Conservation (phyloP, 2,113 vertebrate species). For the Tylochromis polylepis region DNA sequence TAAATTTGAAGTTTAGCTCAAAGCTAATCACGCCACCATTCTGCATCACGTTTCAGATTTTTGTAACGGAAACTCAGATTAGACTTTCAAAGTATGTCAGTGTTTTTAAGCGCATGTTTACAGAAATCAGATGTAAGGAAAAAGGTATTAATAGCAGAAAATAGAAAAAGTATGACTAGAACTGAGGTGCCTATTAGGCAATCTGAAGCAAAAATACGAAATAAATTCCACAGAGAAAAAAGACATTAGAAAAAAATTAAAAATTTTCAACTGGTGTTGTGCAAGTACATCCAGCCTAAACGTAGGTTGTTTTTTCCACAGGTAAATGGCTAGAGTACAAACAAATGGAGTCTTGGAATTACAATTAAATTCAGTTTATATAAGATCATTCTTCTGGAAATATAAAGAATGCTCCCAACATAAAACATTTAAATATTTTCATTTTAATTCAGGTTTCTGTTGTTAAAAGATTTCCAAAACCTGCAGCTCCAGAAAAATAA, state of each 20-base stretch:
- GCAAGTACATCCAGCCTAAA: neutral
- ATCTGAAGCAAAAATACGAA: neutral
- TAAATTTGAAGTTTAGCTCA: neutral
- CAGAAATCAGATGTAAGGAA: neutral
- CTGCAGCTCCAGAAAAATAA: neutral
- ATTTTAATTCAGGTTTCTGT: neutral
- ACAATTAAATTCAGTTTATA: neutral
- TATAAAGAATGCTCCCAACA: neutral
- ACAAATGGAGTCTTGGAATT: neutral
- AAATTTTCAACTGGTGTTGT: neutral
- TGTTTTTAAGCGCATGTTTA: neutral
- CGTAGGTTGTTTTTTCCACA: neutral
- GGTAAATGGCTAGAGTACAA: neutral
- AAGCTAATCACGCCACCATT: neutral
- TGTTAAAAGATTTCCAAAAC: neutral
- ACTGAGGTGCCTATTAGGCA: neutral
- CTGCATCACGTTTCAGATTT: rapidly evolving
- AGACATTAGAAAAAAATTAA: neutral
- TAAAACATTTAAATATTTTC: neutral
- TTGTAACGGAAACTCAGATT: neutral
- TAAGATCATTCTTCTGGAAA: neutral
- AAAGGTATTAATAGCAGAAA: rapidly evolving
- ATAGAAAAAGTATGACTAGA: neutral
- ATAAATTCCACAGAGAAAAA: neutral
- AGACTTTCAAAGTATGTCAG: neutral